Conservation (phyloP, 2,888 invertebrate species). For the Melanophora roralis region DNA sequence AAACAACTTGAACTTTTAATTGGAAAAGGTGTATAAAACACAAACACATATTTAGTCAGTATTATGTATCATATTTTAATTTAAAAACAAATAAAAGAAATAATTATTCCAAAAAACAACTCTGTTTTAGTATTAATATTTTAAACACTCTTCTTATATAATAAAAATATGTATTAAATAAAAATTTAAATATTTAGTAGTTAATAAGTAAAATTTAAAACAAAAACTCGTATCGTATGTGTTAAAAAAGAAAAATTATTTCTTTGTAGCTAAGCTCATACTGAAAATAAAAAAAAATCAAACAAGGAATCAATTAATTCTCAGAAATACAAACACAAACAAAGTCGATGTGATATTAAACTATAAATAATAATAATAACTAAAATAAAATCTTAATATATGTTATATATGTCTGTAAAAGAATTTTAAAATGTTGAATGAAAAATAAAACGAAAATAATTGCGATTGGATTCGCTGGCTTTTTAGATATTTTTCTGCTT, state of each 20-base stretch:
- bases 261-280: slow-evolving; percentile 39
- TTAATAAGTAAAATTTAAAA: slow-evolving; percentile 22
- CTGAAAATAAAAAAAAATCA: not conserved
- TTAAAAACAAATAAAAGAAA: not conserved
- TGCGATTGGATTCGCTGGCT: not conserved
- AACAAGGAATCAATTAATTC: slow-evolving; percentile 30
- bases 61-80: slow-evolving; percentile 20
- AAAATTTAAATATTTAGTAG: slow-evolving; percentile 20
- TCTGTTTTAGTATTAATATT: slow-evolving; percentile 15
- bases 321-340: slow-evolving; percentile 65
- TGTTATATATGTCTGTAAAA: slow-evolving; percentile 63
- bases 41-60: slow-evolving; percentile 28
- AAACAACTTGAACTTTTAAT: not conserved
- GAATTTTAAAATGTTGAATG: slow-evolving; percentile 21
- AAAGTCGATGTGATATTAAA: slow-evolving; percentile 72
- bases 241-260: slow-evolving; percentile 16
- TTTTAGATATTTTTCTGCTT: slow-evolving; percentile 13
- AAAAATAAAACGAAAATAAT: not conserved
- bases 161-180: too few relatives aligned
- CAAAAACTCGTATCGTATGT: slow-evolving; percentile 22
- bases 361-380: slow-evolving; percentile 62
- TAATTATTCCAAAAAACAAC: slow-evolving; percentile 1
- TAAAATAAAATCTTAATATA: slow-evolving; percentile 3
- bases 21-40: not conserved
- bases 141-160: not conserved